Conservation (phyloP, 2,797 vertebrate species). For the Morus bassanus region DNA sequence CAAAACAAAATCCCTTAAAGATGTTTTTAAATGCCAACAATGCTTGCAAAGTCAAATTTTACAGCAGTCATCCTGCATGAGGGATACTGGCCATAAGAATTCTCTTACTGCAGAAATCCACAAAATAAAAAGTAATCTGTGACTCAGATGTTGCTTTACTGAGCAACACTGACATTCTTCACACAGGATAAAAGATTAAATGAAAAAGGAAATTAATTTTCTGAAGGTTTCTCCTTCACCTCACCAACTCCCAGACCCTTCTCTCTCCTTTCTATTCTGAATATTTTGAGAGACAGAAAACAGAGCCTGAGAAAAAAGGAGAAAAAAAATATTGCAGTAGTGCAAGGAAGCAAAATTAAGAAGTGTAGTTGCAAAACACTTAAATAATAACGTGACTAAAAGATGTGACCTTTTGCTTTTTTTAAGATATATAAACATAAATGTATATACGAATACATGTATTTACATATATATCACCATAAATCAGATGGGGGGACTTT, state of each 20-base stretch:
- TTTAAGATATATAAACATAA: neutral
- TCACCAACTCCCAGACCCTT: neutral
- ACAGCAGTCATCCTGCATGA: neutral
- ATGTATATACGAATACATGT: neutral
- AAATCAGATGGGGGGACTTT: neutral
- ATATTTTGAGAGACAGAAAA: neutral
- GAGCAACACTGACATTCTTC: neutral
- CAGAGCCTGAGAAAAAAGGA: neutral
- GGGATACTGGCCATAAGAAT: neutral
- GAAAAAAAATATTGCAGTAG: neutral
- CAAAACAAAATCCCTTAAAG: neutral
- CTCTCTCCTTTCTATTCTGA: neutral
- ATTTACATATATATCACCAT: neutral
- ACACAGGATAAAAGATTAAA: neutral
- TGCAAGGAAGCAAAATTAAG: neutral
- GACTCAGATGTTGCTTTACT: neutral
- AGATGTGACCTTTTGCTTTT: neutral
- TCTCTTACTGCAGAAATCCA: neutral
- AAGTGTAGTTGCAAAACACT: neutral
- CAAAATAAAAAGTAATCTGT: neutral
- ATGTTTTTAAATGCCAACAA: neutral
- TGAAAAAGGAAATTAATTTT: neutral
- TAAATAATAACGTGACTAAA: neutral
- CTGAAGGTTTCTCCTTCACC: neutral
- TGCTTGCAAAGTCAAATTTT: neutral